Conservation (phyloP, 2,797 vertebrate species). For the Huso huso region DNA sequence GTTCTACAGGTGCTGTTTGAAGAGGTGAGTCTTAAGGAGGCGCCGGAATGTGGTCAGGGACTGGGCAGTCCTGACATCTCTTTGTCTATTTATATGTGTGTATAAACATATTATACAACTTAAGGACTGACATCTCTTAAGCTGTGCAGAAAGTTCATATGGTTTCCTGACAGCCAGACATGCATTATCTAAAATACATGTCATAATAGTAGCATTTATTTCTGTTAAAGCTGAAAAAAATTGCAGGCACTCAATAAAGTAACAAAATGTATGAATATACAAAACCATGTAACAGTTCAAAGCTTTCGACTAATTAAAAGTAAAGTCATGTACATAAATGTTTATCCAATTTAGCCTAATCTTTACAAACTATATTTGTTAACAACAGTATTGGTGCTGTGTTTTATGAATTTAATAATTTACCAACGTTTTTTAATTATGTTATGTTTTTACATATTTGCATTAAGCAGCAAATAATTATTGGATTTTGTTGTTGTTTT, state of each 20-base stretch:
- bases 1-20: too few species aligned
- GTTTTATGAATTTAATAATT: too few species aligned
- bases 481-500: too few species aligned
- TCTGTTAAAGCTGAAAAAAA: conserved; percentile 6
- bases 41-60: too few species aligned
- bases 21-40: too few species aligned
- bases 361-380: too few species aligned
- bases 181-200: background rate
- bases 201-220: background rate
- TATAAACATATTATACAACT: conserved; percentile 9
- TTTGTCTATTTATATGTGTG: background rate
- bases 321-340: conserved; percentile 6
- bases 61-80: too few species aligned
- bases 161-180: background rate
- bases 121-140: background rate
- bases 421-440: too few species aligned
- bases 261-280: background rate
- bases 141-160: background rate
- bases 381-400: too few species aligned
- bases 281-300: conserved; percentile 54
- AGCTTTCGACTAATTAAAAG: conserved; percentile 50
- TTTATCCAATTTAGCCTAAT: background rate
- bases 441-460: too few species aligned
- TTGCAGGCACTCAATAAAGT: background rate
- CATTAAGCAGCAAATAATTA: too few species aligned